Conservation (phyloP, 1,140 invertebrate species). For the Scaptomyza montana region DNA sequence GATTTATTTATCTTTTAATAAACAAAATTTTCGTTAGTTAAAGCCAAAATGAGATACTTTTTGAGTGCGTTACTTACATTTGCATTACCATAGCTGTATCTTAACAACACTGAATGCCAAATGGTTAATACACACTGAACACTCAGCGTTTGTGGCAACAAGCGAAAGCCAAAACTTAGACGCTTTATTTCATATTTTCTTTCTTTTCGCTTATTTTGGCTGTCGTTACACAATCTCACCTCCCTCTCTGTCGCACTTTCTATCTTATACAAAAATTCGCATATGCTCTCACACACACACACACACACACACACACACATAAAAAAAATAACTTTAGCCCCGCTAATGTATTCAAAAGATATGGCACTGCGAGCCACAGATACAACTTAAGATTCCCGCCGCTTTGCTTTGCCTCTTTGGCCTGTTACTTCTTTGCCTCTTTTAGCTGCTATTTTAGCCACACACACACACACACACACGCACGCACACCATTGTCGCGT, state of each 20-base stretch:
- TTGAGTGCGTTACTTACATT: no score
- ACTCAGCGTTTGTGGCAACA: constrained; percentile 17
- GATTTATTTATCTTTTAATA: no score
- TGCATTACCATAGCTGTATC: not conserved
- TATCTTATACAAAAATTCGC: constrained; percentile 22
- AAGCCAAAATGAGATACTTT: no score
- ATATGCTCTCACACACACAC: constrained; percentile 17
- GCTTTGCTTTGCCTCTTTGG: constrained; percentile 39
- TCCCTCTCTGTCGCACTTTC: not conserved
- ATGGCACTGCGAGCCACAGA: constrained; percentile 56
- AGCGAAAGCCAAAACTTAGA: constrained; percentile 19
- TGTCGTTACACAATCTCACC: constrained; percentile 61
- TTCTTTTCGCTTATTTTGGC: constrained; percentile 7
- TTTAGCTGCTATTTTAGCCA: constrained; percentile 21
- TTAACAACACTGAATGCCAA: constrained; percentile 1
- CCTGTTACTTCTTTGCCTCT: constrained; percentile 18
- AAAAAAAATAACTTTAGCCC: constrained; percentile 8
- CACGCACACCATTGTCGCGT: not conserved
- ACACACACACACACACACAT: not conserved
- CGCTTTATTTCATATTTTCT: constrained; percentile 3
- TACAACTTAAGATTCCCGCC: constrained; percentile 52
- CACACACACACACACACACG: constrained; percentile 1
- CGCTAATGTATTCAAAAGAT: constrained; percentile 76
- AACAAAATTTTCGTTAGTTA: no score
- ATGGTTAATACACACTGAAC: constrained; percentile 4